Evolutionary conservation across 2,797 vertebrate genomes (phyloP), one percentile per base, ranked within the genome.

Genomic region (Micrastur ruficollis): DNA sequence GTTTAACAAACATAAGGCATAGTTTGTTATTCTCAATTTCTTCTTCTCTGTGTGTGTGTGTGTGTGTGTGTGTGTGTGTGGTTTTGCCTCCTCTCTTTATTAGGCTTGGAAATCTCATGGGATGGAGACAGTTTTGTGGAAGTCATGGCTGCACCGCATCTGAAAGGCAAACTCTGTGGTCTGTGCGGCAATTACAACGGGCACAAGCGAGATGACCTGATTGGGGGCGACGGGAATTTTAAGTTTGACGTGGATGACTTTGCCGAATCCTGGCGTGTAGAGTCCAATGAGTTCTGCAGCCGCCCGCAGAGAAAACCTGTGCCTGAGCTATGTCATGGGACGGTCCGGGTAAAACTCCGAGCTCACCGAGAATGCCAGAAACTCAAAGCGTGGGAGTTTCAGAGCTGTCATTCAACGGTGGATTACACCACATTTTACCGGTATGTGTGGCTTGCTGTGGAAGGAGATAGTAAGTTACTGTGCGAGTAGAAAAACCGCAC

Each of bases 101-200:
- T 90, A 99, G 99, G 99, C 81, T 97, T 99, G 97, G 99, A 99
- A 98, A 99, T 99, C 97, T 99, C 99, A 0, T 99, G 99, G 99
- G 99, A 99, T 65, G 99, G 99, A 42, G 99, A 99, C 98, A 99
- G 99, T 96, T 99, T 99, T 93, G 99, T 99, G 53, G 99, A 99
- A 97, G 99, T 99, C 17, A 99, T 99, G 80, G 99, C 99, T 2
- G 99, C 99, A 0, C 99, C 99, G 0, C 99, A 99, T 84, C 98
- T 99, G 84, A 99, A 99, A 12, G 99, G 99, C 67, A 99, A 98
- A 63, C 99, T 99, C 63, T 99, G 99, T 36, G 99, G 99, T 53
- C 98, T 99, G 8, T 99, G 99, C 59, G 99, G 99, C 59, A 99
- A 99, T 98, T 99, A 99, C 97, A 99, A 99, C 1, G 99, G 99